These are phyloP conservation scores for Noctua janthe DNA, from an alignment of 2,888 invertebrate species.

Conservation along the genomic window DNA sequence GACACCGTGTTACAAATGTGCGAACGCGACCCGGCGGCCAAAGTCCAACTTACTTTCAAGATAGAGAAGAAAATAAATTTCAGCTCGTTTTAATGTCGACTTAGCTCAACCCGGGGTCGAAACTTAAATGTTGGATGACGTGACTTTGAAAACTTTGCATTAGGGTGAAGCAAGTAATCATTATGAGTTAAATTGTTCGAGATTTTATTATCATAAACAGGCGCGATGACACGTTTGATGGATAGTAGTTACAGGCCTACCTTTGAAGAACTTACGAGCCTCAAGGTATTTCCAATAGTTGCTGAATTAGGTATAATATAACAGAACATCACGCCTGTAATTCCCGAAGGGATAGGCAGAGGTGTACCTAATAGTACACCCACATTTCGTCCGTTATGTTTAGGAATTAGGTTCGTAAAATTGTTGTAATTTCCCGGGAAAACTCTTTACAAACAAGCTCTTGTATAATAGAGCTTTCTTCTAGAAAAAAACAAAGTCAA, in stretches of 20 bases:
- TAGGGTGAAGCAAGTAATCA: conserved; percentile 21
- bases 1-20: conserved; percentile 21
- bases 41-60: conserved; percentile 34
- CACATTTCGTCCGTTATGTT: too few species aligned
- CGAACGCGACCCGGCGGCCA: conserved; percentile 6
- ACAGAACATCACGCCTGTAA: too few species aligned
- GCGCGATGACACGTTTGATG: background rate
- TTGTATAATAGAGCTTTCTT: background rate
- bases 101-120: conserved; percentile 23
- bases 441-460: background rate
- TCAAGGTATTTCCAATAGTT: background rate
- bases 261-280: background rate
- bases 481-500: background rate
- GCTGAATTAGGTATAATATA: too few species aligned
- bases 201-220: background rate
- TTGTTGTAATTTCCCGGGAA: background rate
- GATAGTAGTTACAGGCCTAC: background rate
- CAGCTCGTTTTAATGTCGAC: conserved; percentile 34
- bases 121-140: conserved; percentile 35
- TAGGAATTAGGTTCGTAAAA: too few species aligned
- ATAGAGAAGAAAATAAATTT: conserved; percentile 49
- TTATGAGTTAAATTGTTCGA: conserved; percentile 5
- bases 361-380: too few species aligned
- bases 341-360: too few species aligned
- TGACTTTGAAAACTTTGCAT: conserved; percentile 37